Base-by-base conservation (phyloP, 2,797 vertebrate genomes). In the Pelodytes ibericus region DNA sequence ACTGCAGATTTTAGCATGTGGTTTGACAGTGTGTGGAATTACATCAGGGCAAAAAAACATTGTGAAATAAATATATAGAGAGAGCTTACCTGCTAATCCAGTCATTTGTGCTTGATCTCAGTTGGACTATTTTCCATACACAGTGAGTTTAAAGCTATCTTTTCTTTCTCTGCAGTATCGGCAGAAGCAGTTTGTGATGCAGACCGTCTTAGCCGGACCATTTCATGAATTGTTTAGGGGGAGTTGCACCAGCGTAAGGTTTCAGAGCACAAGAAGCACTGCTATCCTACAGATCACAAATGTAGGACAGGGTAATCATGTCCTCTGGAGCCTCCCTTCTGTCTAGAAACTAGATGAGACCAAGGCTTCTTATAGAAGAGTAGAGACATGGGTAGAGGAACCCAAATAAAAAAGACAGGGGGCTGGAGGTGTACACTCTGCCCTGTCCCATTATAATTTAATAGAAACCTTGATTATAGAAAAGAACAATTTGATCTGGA, bases 211-310 rank as follows among this genome's bases (percentile, higher is more conserved):
- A 31, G 60, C 51, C n/a, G 75, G 75, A 70, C 62, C 62, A 3
- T 71, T 66, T 78, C 75, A 78, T 66, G 62, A 72, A 77, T 77
- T 70, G 69, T 71, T 71, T 65, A 77, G 59, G 30, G 39, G 60
- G 30, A 49, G 58, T 71, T 72, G 75, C 75, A 65, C 65, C 74
- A 69, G 74, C 20, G 65, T 75, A 67, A 29, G 36, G 73, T 75
- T 75, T 51, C 64, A 62, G 27, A 7, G 10, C 30, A 53, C 47
- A 47, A 26, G 20, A 36, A 41, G 49, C 49, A n/a, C n/a, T 44
- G 4, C 53, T 24, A 41, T 53, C 53, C 73, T 75, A 58, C 65
- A 69, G 65, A 57, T 36, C 10, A 44, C 41, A 6, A 24, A n/a
- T n/a, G 24, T 16, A 57, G 53, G 53, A 57, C 53, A 8, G 53